phyloP scores from a whole-genome alignment of 30 jellyfish, hydroid and myxozoan species.

The Aurelia sp. region DNA sequence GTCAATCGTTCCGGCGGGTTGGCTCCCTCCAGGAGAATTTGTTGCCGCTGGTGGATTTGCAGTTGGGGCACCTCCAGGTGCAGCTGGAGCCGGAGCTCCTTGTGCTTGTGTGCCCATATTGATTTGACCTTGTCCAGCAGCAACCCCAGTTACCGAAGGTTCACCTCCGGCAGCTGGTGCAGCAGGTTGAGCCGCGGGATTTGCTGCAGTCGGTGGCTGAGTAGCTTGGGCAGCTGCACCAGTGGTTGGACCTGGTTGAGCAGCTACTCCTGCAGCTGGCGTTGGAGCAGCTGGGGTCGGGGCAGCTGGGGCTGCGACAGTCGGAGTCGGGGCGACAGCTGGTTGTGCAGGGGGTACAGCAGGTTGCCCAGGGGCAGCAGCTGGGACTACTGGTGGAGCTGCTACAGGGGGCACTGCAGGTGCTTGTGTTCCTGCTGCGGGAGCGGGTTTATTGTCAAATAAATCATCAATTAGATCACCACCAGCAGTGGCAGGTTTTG shows the following conservation, averaged over 20 bases:
- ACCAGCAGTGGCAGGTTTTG: neutral
- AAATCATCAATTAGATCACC: no score
- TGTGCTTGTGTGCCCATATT: neutral
- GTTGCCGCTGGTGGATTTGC: constrained; percentile 1
- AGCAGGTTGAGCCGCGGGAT: constrained; percentile 10
- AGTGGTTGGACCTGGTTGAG: constrained; percentile 30
- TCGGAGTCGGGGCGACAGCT: neutral
- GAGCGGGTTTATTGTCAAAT: neutral
- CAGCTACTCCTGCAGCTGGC: constrained; percentile 18
- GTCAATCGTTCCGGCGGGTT: neutral
- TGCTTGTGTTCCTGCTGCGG: constrained; percentile 1
- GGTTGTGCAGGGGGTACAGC: neutral
- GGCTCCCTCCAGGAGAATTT: neutral
- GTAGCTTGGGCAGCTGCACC: constrained; percentile 1
- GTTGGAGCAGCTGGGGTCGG: constrained; percentile 5
- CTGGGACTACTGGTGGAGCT: neutral
- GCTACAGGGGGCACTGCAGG: constrained; percentile 6
- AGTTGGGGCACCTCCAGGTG: neutral
- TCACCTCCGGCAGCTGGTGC: constrained; percentile 9
- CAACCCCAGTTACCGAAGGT: constrained; percentile 10
- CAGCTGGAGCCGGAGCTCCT: constrained; percentile 8
- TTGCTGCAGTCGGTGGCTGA: constrained; percentile 21
- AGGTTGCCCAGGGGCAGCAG: neutral
- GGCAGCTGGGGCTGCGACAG: neutral
- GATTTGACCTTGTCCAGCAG: constrained; percentile 34